Conservation (phyloP, 2,797 vertebrate genomes). For the Loriculus beryllinus region DNA sequence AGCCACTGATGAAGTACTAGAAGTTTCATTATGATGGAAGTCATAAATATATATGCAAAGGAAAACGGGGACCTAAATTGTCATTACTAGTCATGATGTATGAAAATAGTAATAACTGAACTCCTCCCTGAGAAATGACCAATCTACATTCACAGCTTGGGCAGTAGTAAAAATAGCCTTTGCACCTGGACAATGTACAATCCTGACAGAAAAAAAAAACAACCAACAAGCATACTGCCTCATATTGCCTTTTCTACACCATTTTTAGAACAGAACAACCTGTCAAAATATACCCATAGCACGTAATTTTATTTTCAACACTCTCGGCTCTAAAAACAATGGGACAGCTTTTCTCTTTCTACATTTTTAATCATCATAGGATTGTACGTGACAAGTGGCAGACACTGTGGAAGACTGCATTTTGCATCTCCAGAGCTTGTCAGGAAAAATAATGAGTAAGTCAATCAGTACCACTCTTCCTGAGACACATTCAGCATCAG, state of each 20-base stretch:
- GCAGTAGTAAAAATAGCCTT: background rate
- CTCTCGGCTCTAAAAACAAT: background rate
- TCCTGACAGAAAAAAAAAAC: background rate
- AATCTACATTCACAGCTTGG: background rate
- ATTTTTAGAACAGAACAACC: background rate
- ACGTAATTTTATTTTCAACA: conserved; percentile 22
- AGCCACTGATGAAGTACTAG: background rate
- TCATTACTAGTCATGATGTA: background rate
- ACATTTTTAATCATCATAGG: background rate
- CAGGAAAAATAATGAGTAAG: background rate
- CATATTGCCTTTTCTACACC: background rate
- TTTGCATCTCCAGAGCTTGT: background rate
- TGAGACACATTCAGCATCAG: background rate
- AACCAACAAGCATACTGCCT: background rate
- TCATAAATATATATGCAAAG: background rate
- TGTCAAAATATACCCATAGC: background rate
- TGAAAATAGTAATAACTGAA: background rate
- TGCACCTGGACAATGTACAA: background rate
- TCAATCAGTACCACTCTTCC: background rate
- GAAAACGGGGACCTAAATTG: background rate
- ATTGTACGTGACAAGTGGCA: background rate
- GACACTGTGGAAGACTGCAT: background rate
- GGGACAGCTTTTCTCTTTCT: conserved; percentile 12
- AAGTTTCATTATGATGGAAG: background rate
- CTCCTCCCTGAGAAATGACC: background rate